Evolutionary conservation across 2,888 invertebrate genomes (phyloP), one percentile per base, ranked within the genome.

Genomic region (Microctonus hyperodae): DNA sequence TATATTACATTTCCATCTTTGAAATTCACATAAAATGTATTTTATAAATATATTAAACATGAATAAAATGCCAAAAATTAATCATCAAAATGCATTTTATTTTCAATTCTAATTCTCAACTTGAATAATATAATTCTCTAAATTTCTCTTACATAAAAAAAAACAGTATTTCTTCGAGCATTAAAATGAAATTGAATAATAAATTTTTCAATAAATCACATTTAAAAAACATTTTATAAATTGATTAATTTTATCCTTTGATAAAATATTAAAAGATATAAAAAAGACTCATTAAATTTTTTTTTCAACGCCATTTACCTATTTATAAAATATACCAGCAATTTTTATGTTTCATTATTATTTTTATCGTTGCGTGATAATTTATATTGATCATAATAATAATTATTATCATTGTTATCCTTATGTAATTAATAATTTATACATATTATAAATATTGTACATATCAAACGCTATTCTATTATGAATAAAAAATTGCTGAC

Each of bases 391-490:
- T 20, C 16, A 69, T 56, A 64, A 68, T 65, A 65, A 68, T 68
- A 61, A 65, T 48, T 63, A 35, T 65, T 64, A 50, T 64, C 67
- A 69, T 68, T 31, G 23, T 59, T 62, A 57, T 67, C 53, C 40
- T 40, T 67, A 67, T 53, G n/a, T 53, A n/a, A 28, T 53, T 23
- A n/a, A 61, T 50, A 64, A 57, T 70, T 65, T 73, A 76, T 71
- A 75, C 73, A 72, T 81, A 77, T 72, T 75, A 74, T 80, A 80
- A 75, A 80, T 80, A 80, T 76, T 82, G 81, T 82, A 82, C 81
- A 81, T 81, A 81, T 81, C 81, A 81, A 78, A 76, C 75, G 76
- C 74, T 81, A 80, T 80, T 79, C 80, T 81, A 80, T 80, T 81
- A 81, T 77, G 72, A 81, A 80, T 81, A 81, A 80, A 56, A 6